Evolutionary conservation across 2,797 vertebrate species (phyloP), one percentile per base, ranked within the genome.

Genomic region (Manis javanica): DNA sequence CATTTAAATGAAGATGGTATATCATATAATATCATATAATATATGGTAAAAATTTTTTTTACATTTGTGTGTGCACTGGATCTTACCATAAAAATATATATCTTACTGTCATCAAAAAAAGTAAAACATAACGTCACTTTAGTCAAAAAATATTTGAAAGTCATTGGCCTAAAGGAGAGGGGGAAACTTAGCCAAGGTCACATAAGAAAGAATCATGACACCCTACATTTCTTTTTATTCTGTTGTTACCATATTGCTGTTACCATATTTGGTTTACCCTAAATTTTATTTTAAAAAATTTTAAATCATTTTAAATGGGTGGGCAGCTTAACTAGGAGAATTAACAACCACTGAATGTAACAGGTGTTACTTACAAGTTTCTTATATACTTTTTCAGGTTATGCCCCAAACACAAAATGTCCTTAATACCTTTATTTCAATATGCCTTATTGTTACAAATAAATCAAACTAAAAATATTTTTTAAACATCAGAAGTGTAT

Each of bases 401-500:
- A 87, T 31, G 11, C 8, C 11, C 14, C 3, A 66, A 90, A 51
- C 15, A 66, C 7, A 31, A 71, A 55, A 92, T 86, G 1, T 8
- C 11, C 19, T 49, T 5, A 87, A 71, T 78, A 68, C 55, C 87
- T 96, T 75, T 87, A 83, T 79, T 90, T 79, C 7, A 31, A 6
- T 51, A 69, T 75, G 15, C 49, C 29, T 69, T 42, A 88, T 5
- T 13, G 0, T 21, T 49, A 51, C 1, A 64, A 66, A 59, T 87
- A 84, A 83, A 64, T 68, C 9, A 87, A 86, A 14, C 21, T 66
- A 23, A 91, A 91, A 89, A 93, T 78, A 71, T 26, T 86, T 90
- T 89, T 24, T 42, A 93, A 91, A 79, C 13, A 79, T 34, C 16
- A 18, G 63, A 68, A 87, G 1, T 51, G 10, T 37, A 64, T 21